phyloP scores from a whole-genome alignment of 2,797 vertebrate species.

The Momotus momota region DNA sequence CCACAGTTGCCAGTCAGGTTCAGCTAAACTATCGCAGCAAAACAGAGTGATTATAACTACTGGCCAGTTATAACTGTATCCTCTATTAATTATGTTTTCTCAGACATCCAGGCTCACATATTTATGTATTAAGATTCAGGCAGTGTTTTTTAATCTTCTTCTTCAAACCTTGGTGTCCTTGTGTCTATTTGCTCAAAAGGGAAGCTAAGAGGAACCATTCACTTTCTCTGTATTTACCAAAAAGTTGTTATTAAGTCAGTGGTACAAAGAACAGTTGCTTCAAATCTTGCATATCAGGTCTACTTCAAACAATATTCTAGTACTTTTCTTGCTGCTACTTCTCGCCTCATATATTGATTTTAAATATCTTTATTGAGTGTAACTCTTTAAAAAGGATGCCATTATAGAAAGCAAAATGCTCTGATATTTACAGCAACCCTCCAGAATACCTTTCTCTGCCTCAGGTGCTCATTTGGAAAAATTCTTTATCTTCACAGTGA shows the following conservation, averaged over 20 bases:
- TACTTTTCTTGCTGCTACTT: not conserved
- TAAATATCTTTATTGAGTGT: not conserved
- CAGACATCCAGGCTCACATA: not conserved
- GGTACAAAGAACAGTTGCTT: not conserved
- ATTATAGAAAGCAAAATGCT: not conserved
- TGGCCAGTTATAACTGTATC: not conserved
- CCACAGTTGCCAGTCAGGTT: not conserved
- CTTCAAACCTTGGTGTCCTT: slow-evolving; percentile 3
- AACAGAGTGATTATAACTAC: not conserved
- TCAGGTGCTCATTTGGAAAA: not conserved
- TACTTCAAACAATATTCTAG: not conserved
- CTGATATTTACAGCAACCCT: not conserved
- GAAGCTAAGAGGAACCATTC: not conserved
- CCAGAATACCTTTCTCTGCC: not conserved
- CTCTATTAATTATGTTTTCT: slow-evolving; percentile 36
- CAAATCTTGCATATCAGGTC: not conserved
- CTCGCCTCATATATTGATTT: not conserved
- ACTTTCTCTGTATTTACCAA: not conserved
- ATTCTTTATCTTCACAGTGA: not conserved
- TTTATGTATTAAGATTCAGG: not conserved
- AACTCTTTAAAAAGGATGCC: not conserved
- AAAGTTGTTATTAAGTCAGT: not conserved
- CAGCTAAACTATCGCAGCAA: not conserved
- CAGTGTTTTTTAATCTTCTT: slow-evolving; percentile 11
- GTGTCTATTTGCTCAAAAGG: slow-evolving; percentile 14